These are phyloP conservation scores for Anarhynchus alexandrinus DNA, from an alignment of 2,113 vertebrate genomes.

Conservation along the genomic window DNA sequence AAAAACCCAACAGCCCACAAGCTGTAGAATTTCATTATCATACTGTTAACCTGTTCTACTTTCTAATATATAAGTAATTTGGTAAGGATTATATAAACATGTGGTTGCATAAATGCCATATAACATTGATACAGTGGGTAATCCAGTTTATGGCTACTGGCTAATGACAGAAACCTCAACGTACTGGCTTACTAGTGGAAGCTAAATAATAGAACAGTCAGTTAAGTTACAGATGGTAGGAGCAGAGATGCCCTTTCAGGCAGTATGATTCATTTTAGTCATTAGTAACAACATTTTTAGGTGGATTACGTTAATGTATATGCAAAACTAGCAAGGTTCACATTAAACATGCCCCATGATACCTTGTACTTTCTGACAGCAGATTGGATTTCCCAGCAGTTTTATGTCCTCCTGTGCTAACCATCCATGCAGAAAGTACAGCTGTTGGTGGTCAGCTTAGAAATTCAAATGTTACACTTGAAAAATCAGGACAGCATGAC, in stretches of 20 bases:
- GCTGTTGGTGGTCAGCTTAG: constrained; percentile 15
- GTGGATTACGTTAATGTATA: background rate
- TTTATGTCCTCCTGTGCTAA: background rate
- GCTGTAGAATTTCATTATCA: background rate
- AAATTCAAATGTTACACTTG: constrained; percentile 27
- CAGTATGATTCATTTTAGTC: background rate
- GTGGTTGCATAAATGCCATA: background rate
- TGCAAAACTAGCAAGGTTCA: background rate
- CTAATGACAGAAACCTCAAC: background rate
- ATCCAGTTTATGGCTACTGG: background rate
- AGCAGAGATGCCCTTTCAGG: background rate
- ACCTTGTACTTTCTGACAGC: background rate
- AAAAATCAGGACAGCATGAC: constrained; percentile 5
- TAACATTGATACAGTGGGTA: background rate
- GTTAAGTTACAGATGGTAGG: background rate
- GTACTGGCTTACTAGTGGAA: background rate
- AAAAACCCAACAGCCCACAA: background rate
- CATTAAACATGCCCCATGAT: background rate
- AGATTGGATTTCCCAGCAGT: background rate
- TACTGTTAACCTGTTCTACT: background rate
- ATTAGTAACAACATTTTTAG: background rate
- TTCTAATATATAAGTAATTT: background rate
- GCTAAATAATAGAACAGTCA: background rate
- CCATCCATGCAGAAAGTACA: constrained; percentile 8
- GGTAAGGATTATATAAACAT: background rate